A percentile compares a stretch with the other conserved stretches of the same genome.
These are phyloP conservation scores for Latrodectus elegans DNA, from an alignment of 2,888 invertebrate species.

Conservation along the genomic window DNA sequence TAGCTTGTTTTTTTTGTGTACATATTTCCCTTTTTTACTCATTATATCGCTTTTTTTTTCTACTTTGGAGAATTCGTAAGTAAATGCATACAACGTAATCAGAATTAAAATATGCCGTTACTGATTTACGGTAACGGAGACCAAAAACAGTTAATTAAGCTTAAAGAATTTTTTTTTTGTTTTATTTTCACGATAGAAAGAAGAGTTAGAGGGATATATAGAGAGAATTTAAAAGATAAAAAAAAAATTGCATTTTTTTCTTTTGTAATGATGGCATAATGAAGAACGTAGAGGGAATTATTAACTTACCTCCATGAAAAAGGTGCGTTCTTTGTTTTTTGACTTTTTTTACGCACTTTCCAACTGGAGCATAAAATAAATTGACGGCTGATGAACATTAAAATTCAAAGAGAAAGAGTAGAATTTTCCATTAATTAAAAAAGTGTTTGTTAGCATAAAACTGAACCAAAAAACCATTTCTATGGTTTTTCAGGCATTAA, in stretches of 20 bases:
- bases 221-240: neutral
- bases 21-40: constrained; percentile 13
- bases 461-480: neutral
- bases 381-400: constrained; percentile 59
- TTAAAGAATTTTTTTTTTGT: constrained; percentile 45
- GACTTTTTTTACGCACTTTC: constrained; percentile 13
- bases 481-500: neutral
- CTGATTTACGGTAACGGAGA: constrained; percentile 64
- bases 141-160: constrained; percentile 68
- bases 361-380: constrained; percentile 60
- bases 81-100: constrained; percentile 62
- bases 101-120: constrained; percentile 69
- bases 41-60: constrained; percentile 9
- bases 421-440: constrained; percentile 55
- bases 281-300: constrained; percentile 58
- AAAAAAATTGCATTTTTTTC: neutral
- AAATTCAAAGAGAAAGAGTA: constrained; percentile 27
- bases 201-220: neutral
- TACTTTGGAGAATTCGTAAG: constrained; percentile 31
- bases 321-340: constrained; percentile 43
- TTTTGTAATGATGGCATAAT: constrained; percentile 63
- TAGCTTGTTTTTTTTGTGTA: constrained; percentile 5
- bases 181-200: no score
- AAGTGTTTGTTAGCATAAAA: constrained; percentile 50
- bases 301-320: constrained; percentile 46